Conservation (phyloP, 1,140 invertebrate species). For the Oedothorax gibbosus region DNA sequence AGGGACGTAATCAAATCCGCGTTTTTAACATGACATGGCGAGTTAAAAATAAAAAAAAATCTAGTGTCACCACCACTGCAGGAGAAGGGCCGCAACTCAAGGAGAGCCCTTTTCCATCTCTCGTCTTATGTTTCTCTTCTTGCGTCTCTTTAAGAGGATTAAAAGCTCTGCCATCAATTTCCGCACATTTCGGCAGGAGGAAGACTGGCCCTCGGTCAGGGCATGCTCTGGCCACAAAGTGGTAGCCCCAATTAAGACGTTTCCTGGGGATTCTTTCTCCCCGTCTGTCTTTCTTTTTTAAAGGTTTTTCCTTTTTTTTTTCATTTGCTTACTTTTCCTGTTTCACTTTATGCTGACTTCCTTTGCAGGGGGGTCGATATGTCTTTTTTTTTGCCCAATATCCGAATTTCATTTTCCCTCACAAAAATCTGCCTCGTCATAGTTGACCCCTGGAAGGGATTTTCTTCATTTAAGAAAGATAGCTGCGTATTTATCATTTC, state of each 20-base stretch:
- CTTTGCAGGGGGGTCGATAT: constrained; percentile 33
- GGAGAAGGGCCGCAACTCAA: neutral
- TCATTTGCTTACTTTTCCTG: constrained; percentile 14
- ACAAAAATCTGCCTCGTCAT: constrained; percentile 2
- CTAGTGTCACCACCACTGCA: constrained; percentile 18
- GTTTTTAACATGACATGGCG: constrained; percentile 51
- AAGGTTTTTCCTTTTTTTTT: constrained; percentile 1
- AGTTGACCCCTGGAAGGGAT: constrained; percentile 2
- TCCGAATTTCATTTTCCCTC: constrained; percentile 56
- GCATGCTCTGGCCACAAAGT: constrained; percentile 44
- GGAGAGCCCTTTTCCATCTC: constrained; percentile 13
- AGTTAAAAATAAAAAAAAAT: constrained; percentile 21
- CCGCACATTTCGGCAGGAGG: constrained; percentile 53
- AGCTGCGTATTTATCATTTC: too few species aligned
- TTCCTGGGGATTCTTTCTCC: constrained; percentile 44
- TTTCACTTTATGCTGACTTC: constrained; percentile 58
- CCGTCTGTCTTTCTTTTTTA: constrained; percentile 17
- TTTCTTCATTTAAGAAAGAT: neutral
- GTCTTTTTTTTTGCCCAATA: constrained; percentile 5
- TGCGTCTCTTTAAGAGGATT: constrained; percentile 59
- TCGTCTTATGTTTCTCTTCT: constrained; percentile 59
- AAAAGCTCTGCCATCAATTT: constrained; percentile 61
- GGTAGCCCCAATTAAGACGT: constrained; percentile 57
- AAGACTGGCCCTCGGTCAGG: constrained; percentile 42
- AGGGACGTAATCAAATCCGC: constrained; percentile 49